Evolutionary conservation across 2,797 vertebrate species (phyloP).

Genomic region (Acanthiza pusilla): DNA sequence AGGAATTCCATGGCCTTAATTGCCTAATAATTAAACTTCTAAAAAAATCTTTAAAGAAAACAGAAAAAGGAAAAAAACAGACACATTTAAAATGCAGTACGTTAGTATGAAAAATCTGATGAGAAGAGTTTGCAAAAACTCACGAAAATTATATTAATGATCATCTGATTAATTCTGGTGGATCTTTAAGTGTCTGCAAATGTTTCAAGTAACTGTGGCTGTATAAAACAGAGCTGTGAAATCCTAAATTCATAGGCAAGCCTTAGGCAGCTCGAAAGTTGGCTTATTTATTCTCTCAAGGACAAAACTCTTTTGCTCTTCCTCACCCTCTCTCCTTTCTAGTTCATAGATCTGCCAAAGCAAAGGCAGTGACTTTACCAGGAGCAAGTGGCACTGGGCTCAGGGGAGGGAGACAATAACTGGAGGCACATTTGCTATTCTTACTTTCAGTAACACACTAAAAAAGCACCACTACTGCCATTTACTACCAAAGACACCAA

Average conservation of each 20-base stretch:
- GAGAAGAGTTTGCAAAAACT: not conserved
- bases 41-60: not conserved
- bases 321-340: not conserved
- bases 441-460: not conserved
- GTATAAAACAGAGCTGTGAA: not conserved
- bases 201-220: not conserved
- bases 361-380: not conserved
- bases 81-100: not conserved
- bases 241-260: not conserved
- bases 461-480: not conserved
- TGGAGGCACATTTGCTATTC: not conserved
- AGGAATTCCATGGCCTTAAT: not conserved
- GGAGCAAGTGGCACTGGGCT: not conserved
- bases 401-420: not conserved
- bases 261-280: not conserved
- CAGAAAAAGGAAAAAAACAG: not conserved
- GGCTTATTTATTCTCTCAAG: not conserved
- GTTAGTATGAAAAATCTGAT: not conserved
- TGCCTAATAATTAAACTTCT: not conserved
- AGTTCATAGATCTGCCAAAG: not conserved
- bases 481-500: slow-evolving; percentile 6
- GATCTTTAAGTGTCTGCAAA: not conserved
- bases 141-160: not conserved
- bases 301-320: not conserved
- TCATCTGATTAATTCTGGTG: not conserved